Percentiles rank a stretch among this genome's conserved stretches.
phyloP scores from a whole-genome alignment of 1,140 invertebrate species.

The Aphelenchoides avenae region DNA sequence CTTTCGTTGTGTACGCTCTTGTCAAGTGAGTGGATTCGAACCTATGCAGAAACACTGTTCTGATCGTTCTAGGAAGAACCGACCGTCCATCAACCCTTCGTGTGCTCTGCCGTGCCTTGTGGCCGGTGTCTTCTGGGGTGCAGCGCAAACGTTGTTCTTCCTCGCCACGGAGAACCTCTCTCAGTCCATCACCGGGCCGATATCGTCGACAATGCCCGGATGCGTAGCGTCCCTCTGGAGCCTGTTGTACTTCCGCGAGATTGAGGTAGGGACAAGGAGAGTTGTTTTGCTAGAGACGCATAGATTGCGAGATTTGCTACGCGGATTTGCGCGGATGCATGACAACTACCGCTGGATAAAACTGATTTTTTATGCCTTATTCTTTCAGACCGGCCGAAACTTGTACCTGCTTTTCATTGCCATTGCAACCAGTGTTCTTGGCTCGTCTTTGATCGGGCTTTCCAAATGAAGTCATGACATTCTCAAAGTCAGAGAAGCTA shows the following conservation, averaged over 20 bases:
- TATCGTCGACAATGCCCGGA: conserved; percentile 28
- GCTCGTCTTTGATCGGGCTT: too few species aligned
- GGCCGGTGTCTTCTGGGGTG: conserved; percentile 33
- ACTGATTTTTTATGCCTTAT: too few species aligned
- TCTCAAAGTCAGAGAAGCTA: too few species aligned
- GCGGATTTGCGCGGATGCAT: too few species aligned
- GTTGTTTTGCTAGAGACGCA: too few species aligned
- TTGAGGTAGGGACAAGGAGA: conserved; percentile 26
- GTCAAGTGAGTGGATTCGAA: conserved; percentile 15
- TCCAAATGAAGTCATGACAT: too few species aligned
- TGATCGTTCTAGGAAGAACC: conserved; percentile 22
- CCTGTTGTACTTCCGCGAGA: conserved; percentile 40
- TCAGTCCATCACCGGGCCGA: conserved; percentile 32
- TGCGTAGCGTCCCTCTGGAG: conserved; percentile 34
- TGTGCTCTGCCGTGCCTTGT: conserved; percentile 27
- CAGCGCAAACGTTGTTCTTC: conserved; percentile 27
- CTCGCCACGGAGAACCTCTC: conserved; percentile 30
- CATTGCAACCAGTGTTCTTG: too few species aligned
- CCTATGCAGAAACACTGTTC: too few species aligned
- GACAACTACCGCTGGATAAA: too few species aligned
- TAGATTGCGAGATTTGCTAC: too few species aligned
- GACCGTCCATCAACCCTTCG: conserved; percentile 19
- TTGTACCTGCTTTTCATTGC: too few species aligned
- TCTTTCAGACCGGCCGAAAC: too few species aligned
- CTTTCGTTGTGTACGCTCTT: conserved; percentile 31